Base-by-base conservation (phyloP, 2,888 invertebrate species). In the Sphinx pinastri region DNA sequence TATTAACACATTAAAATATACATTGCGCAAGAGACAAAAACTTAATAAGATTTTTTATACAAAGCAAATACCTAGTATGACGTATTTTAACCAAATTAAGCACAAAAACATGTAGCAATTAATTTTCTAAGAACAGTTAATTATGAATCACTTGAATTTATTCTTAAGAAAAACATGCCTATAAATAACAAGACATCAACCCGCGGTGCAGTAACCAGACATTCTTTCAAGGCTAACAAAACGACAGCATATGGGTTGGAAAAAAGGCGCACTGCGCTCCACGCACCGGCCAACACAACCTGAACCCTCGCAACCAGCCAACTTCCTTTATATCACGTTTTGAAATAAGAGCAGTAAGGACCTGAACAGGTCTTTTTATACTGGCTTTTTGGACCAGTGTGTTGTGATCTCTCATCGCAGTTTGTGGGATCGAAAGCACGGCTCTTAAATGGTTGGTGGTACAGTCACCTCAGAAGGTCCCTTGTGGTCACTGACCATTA, bases 401-500 rank as follows among this genome's bases (percentile, higher is more conserved):
- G 77, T 75, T 73, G 74, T 76, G 86, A 83, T 51, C 86, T 74
- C 73, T 76, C 74, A 70, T 69, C 77, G 75, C 75, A 76, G 75
- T 76, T 72, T 80, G 76, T 73, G 73, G 79, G 75, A 73, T 77
- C 16, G 51, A 51, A 51, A 38, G 63, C 38, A 25, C 57, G 66
- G 68, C 57, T 75, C 76, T 75, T 71, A 67, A 67, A 70, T 55
- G 67, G 59, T 74, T 89, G 90, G 92, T 76, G 81, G 90, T 88
- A 88, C 93, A 93, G 89, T 93, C 92, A 93, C 92, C 93, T 89
- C 91, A 86, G 89, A 90, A 92, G 92, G 93, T 92, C 88, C 86
- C 81, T 83, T 84, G 84, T 92, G 93, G 93, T 93, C 93, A 92
- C 81, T 93, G 93, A 93, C 93, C 93, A 93, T 86, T 83, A 85